Percentiles rank a stretch among this genome's conserved stretches.
Evolutionary conservation across 1,140 invertebrate species (phyloP).

Genomic region (Meteorus sp.): DNA sequence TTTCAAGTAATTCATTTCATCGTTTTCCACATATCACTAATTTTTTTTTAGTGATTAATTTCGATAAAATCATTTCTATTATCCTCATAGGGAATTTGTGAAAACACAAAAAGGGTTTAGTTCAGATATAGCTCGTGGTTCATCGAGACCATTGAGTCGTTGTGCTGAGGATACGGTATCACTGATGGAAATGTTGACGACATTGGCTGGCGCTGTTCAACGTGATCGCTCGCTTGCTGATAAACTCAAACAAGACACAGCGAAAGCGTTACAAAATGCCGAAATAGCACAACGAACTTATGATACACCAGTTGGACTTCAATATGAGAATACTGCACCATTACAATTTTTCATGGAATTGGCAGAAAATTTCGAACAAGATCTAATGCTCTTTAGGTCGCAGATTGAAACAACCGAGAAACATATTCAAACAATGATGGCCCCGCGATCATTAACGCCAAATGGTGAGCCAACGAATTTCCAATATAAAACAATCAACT

Average conservation of each 20-base stretch:
- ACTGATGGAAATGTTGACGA: conserved; percentile 67
- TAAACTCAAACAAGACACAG: conserved; percentile 74
- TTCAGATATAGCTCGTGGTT: conserved; percentile 78
- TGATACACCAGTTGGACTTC: conserved; percentile 73
- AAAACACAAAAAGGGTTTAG: conserved; percentile 81
- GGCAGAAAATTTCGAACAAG: conserved; percentile 72
- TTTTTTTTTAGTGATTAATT: conserved; percentile 4
- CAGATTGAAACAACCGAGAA: conserved; percentile 76
- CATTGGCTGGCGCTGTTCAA: conserved; percentile 65
- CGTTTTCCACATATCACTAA: conserved; percentile 18
- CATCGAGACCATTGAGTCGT: conserved; percentile 69
- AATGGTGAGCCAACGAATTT: conserved; percentile 59
- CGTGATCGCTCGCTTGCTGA: conserved; percentile 68
- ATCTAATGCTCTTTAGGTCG: conserved; percentile 69
- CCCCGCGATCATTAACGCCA: conserved; percentile 67
- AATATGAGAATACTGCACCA: conserved; percentile 77
- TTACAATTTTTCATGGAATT: conserved; percentile 74
- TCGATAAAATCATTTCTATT: conserved; percentile 54
- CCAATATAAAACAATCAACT: conserved; percentile 4
- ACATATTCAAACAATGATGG: conserved; percentile 70
- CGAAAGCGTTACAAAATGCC: conserved; percentile 71
- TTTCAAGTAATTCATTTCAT: conserved; percentile 60
- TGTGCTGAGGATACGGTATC: conserved; percentile 66
- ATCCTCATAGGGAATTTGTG: conserved; percentile 71
- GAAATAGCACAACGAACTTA: conserved; percentile 81